Percentiles rank a stretch among this genome's conserved stretches.
phyloP scores from a whole-genome alignment of 2,797 vertebrate species.

The Brotula barbata region DNA sequence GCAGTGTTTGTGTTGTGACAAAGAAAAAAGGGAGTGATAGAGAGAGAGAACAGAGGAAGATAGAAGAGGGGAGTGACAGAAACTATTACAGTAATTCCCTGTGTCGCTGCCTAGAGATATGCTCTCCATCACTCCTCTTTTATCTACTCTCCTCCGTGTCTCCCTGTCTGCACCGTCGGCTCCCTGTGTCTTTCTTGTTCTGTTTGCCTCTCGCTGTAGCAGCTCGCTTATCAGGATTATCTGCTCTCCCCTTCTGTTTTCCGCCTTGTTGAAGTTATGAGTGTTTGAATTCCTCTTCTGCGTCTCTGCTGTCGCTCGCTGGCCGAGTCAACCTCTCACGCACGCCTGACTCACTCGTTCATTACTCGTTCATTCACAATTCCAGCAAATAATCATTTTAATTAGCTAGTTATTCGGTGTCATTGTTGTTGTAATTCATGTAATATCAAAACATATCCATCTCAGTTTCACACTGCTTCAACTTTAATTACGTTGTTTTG shows the following conservation, averaged over 20 bases:
- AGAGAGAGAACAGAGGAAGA: slow-evolving; percentile 48
- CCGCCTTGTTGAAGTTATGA: background rate
- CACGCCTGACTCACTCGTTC: background rate
- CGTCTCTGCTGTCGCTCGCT: slow-evolving; percentile 35
- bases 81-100: slow-evolving; percentile 73
- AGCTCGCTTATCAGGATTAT: slow-evolving; percentile 38
- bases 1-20: slow-evolving; percentile 59
- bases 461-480: too few species aligned
- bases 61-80: slow-evolving; percentile 65
- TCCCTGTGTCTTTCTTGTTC: slow-evolving; percentile 49
- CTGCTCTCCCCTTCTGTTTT: slow-evolving; percentile 9
- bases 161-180: slow-evolving; percentile 36
- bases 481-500: too few species aligned
- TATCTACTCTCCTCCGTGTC: slow-evolving; percentile 58
- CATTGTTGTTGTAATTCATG: too few species aligned
- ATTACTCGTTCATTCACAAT: background rate
- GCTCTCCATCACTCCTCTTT: slow-evolving; percentile 71
- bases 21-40: slow-evolving; percentile 44
- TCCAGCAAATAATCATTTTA: slow-evolving; percentile 6
- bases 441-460: too few species aligned
- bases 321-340: too few species aligned
- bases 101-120: slow-evolving; percentile 66
- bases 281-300: slow-evolving; percentile 34
- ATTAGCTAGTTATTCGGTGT: background rate
- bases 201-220: slow-evolving; percentile 31